A percentile compares a stretch with the other conserved stretches of the same genome.
phyloP scores from a whole-genome alignment of 2,797 vertebrate genomes.

The Sus cebifrons region DNA sequence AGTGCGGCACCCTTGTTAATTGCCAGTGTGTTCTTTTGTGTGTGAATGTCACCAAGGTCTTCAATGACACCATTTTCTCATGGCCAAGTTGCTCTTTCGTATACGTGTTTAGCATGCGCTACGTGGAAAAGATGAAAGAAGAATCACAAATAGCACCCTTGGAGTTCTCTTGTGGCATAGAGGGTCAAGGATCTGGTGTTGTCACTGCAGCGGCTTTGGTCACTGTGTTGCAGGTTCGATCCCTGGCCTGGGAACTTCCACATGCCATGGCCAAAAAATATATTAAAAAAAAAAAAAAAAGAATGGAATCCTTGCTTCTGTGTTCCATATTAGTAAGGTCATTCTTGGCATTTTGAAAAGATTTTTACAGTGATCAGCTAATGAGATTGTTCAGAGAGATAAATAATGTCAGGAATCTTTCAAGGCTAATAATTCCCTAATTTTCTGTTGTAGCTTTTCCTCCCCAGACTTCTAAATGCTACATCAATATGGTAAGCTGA shows the following conservation, averaged over 20 bases:
- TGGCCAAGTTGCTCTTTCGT: neutral
- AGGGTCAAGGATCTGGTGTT: too few species aligned
- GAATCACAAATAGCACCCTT: neutral
- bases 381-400: neutral
- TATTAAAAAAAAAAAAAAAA: neutral
- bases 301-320: neutral
- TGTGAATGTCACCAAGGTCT: neutral
- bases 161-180: too few species aligned
- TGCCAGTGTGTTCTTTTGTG: neutral
- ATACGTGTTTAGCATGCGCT: neutral
- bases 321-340: neutral
- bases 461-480: neutral
- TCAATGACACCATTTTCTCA: neutral
- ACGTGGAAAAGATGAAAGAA: neutral
- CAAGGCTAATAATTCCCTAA: neutral
- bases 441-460: slow-evolving; percentile 33
- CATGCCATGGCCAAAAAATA: neutral
- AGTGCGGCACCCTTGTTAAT: neutral
- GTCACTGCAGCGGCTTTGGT: too few species aligned
- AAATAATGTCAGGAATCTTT: slow-evolving; percentile 45
- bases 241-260: too few species aligned
- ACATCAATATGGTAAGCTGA: neutral
- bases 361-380: slow-evolving; percentile 14
- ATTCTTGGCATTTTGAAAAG: slow-evolving; percentile 54
- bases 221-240: too few species aligned